These are phyloP conservation scores for Alitta virens DNA, from an alignment of 2,888 invertebrate species.

Conservation along the genomic window DNA sequence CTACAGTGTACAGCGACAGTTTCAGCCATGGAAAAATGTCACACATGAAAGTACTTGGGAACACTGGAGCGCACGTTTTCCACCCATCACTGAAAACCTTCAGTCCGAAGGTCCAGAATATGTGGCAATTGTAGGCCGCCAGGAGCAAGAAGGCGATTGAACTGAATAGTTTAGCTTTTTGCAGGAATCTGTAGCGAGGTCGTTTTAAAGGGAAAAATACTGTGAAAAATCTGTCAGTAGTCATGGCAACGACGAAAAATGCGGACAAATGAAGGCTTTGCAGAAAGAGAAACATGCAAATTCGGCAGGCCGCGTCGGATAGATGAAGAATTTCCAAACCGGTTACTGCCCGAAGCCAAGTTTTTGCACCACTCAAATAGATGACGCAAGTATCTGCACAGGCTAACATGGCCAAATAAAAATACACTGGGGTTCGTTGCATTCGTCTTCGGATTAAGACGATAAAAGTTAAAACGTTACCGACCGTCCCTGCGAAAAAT, in stretches of 20 bases:
- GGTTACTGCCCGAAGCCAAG: constrained; percentile 43
- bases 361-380: constrained; percentile 47
- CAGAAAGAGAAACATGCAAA: constrained; percentile 41
- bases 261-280: constrained; percentile 31
- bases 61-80: constrained; percentile 29
- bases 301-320: constrained; percentile 40
- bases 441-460: constrained; percentile 43
- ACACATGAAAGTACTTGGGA: constrained; percentile 31
- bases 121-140: constrained; percentile 17
- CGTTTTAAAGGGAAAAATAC: constrained; percentile 27
- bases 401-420: constrained; percentile 46
- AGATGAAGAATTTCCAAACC: constrained; percentile 44
- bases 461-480: constrained; percentile 43
- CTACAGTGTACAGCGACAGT: constrained; percentile 39
- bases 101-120: constrained; percentile 18
- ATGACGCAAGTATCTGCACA: constrained; percentile 45
- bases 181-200: constrained; percentile 14
- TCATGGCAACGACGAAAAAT: constrained; percentile 25
- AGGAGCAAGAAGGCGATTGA: neutral
- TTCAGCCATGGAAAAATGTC: constrained; percentile 41
- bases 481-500: constrained; percentile 40
- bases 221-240: constrained; percentile 24
- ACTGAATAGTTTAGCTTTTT: constrained; percentile 13
- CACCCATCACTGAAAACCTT: neutral
- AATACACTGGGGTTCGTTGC: constrained; percentile 45